Base-by-base conservation (phyloP, 2,797 vertebrate genomes). In the Etheostoma nigrum region DNA sequence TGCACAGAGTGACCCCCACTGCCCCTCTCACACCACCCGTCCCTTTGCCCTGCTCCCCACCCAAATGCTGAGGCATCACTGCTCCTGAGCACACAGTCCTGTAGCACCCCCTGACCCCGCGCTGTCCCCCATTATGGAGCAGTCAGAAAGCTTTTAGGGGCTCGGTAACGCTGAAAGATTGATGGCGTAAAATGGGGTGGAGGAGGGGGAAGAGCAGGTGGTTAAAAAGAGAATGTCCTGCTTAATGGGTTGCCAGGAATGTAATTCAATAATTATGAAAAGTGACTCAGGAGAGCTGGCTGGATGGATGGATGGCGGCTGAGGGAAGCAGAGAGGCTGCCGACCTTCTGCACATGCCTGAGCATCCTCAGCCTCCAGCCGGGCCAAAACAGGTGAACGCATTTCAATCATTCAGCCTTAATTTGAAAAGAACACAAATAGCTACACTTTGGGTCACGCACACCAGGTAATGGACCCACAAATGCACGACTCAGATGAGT, bases 251-350 rank as follows among this genome's bases (percentile, higher is more conserved):
- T 93, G 92, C 91, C 89, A 93, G 90, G 92, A 94, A 93, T 91
- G 88, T 96, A 96, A 95, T 96, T 94, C 84, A 96, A 96, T 96
- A 94, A 95, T 95, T 95, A 95, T 95, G 95, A 96, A 96, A 95
- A 95, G 95, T 95, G 94, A 94, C 89, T 94, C 90, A 90, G 89
- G 86, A 93, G 90, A 79, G 86, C 73, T 58, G 85, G 74, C 63
- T 72, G 83, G 87, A 81, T 64, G 85, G 87, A 86, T 83, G 89
- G 85, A 86, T 85, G 86, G 79, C 57, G 55, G 14, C 78, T 30
- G 87, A 80, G 72, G 76, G 52, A 63, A 55, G 79, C 30, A 42
- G 79, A 64, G 71, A 67, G 70, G 78, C 62, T 42, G 77, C 11
- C 7, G 45, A 52, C 11, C 64, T 30, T 70, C 73, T 59, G 75